Conservation (phyloP, 1,140 invertebrate genomes). For the Ooceraea biroi region DNA sequence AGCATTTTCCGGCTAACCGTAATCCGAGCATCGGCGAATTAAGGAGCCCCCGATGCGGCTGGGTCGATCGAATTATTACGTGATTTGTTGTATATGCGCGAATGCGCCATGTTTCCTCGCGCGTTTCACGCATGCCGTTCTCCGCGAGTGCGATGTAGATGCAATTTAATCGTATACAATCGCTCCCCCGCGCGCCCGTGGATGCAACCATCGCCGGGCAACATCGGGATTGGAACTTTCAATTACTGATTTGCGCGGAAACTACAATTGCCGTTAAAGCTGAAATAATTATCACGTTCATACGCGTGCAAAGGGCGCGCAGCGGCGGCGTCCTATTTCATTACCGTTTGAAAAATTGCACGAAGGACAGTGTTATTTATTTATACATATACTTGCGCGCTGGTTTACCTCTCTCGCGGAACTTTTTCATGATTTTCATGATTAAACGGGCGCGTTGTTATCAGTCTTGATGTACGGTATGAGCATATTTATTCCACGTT, state of each 20-base stretch:
- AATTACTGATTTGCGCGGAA: constrained; percentile 18
- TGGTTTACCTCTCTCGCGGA: neutral
- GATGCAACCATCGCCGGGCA: constrained; percentile 1
- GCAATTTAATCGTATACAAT: constrained; percentile 51
- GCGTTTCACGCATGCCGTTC: constrained; percentile 2
- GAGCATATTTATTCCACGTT: neutral
- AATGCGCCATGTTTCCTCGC: constrained; percentile 40
- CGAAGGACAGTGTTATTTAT: neutral
- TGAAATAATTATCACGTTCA: constrained; percentile 38
- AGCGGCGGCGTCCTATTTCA: neutral
- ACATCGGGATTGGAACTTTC: constrained; percentile 40
- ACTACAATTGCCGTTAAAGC: constrained; percentile 10
- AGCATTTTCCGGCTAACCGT: constrained; percentile 67
- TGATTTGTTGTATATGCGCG: constrained; percentile 43
- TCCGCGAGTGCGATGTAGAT: neutral
- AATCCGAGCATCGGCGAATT: constrained; percentile 72
- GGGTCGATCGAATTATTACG: constrained; percentile 62
- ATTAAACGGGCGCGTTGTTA: neutral
- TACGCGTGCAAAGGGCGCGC: neutral
- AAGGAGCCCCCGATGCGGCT: constrained; percentile 60
- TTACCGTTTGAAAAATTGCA: neutral
- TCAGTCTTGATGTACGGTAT: neutral
- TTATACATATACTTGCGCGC: too few relatives aligned
- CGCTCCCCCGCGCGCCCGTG: neutral
- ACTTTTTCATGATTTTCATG: neutral